phyloP scores from a whole-genome alignment of 2,797 vertebrate species.

The Manis crassicaudata region DNA sequence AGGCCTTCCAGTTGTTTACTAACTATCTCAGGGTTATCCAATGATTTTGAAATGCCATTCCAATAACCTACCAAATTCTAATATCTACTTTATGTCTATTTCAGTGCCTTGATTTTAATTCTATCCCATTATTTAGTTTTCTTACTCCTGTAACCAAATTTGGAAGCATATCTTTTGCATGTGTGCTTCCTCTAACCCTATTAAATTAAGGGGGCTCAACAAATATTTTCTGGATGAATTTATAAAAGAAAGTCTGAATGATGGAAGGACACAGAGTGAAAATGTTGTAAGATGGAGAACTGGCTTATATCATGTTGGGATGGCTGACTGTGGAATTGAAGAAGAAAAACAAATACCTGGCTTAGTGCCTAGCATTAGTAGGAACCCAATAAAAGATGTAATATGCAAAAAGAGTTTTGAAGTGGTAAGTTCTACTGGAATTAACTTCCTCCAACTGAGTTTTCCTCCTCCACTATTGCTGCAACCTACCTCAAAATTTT shows the following conservation, averaged over 20 bases:
- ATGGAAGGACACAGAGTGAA: neutral
- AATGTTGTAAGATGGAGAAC: neutral
- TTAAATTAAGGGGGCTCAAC: neutral
- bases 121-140: neutral
- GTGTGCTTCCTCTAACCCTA: neutral
- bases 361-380: neutral
- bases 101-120: neutral
- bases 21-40: neutral
- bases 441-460: neutral
- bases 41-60: neutral
- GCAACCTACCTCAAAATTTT: neutral
- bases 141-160: neutral
- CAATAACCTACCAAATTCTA: neutral
- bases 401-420: neutral
- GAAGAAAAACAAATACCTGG: neutral
- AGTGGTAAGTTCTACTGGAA: neutral
- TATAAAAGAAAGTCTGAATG: neutral
- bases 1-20: neutral
- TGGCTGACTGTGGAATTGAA: neutral
- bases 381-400: neutral
- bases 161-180: neutral
- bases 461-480: neutral
- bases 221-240: neutral
- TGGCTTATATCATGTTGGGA: no score
- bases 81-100: neutral